Conservation (phyloP, 2,888 invertebrate species). For the Monoplex corrugatus region DNA sequence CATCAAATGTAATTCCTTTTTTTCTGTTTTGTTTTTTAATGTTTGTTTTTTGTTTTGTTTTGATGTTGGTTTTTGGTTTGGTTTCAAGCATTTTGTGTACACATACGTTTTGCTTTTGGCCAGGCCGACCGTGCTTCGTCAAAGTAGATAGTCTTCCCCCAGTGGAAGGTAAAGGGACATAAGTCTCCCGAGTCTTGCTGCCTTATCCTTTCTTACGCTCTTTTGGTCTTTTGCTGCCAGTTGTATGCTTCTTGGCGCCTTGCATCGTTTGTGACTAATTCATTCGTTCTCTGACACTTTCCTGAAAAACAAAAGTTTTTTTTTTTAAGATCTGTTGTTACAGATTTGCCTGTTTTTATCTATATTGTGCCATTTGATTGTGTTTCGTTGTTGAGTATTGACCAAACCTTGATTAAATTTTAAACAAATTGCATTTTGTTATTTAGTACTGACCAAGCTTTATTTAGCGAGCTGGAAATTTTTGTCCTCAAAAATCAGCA, state of each 20-base stretch:
- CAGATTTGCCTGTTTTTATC: too few species aligned
- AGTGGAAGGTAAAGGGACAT: constrained; percentile 37
- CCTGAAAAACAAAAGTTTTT: background rate
- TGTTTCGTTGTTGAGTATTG: too few species aligned
- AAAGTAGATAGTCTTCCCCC: constrained; percentile 37
- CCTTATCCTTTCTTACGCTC: background rate
- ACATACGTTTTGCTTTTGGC: constrained; percentile 26
- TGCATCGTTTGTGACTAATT: background rate
- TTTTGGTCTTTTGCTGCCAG: background rate
- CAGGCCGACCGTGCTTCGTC: constrained; percentile 38
- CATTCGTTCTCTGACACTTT: background rate
- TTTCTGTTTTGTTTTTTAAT: background rate
- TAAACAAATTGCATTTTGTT: too few species aligned
- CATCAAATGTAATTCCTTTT: too few species aligned
- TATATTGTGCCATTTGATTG: too few species aligned
- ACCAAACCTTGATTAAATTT: too few species aligned
- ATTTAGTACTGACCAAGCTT: too few species aligned
- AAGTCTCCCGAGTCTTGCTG: background rate
- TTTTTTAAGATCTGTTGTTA: too few species aligned
- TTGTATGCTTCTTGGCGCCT: background rate
- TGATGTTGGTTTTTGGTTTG: background rate
- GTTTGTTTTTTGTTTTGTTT: too few species aligned
- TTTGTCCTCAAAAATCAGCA: too few species aligned
- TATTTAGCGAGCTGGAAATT: too few species aligned
- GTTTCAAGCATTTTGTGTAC: background rate